A percentile compares a stretch with the other conserved stretches of the same genome.
These are phyloP conservation scores for Neodon shergylaensis DNA, from an alignment of 2,113 vertebrate genomes.

Conservation along the genomic window DNA sequence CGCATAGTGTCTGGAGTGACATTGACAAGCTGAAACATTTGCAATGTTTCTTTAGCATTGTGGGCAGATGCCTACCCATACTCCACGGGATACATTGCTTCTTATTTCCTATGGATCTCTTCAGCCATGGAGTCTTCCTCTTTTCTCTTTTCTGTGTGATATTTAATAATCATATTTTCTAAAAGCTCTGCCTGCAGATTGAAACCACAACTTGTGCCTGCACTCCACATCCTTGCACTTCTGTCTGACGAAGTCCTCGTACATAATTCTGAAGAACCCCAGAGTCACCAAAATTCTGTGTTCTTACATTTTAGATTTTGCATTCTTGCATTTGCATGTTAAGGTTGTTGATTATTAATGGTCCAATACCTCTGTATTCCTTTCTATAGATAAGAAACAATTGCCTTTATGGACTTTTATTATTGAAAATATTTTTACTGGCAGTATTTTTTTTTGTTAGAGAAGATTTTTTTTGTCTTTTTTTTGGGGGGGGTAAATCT, in stretches of 20 bases:
- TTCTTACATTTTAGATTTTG: not conserved
- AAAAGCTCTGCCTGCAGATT: not conserved
- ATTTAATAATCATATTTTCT: constrained; percentile 34
- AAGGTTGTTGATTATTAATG: not conserved
- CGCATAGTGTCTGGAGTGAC: not conserved
- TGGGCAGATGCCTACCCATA: not conserved
- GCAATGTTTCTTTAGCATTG: not conserved
- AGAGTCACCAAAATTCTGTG: not conserved
- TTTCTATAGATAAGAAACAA: constrained; percentile 2
- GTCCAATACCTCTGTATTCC: not conserved
- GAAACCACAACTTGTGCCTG: not conserved
- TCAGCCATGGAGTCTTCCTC: not conserved
- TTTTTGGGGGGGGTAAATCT: not conserved
- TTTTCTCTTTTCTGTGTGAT: not conserved
- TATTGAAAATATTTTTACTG: not conserved
- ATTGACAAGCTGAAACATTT: not conserved
- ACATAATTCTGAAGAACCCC: constrained; percentile 10
- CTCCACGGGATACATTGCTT: not conserved
- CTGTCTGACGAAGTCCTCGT: not conserved
- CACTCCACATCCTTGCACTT: not conserved
- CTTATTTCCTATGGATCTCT: not conserved
- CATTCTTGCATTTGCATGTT: not conserved
- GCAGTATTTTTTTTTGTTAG: not conserved
- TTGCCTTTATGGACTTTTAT: not conserved
- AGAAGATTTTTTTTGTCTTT: not conserved